These are phyloP conservation scores for Sarcophaga carnaria DNA, from an alignment of 2,888 invertebrate species.

Conservation along the genomic window DNA sequence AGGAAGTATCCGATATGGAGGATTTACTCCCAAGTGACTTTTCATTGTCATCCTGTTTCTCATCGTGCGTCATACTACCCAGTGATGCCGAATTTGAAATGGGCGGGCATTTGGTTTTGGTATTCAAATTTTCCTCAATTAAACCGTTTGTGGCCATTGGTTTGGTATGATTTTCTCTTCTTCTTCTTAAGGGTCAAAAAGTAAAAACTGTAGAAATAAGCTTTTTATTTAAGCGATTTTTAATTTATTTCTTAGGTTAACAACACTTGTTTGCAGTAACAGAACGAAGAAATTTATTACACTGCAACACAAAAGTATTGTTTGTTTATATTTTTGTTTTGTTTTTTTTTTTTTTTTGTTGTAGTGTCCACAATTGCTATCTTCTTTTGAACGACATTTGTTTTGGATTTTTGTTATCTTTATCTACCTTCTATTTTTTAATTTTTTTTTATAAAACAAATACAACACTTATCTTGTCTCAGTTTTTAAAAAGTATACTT, in stretches of 20 bases:
- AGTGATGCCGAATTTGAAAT: slow-evolving; percentile 58
- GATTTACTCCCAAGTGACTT: slow-evolving; percentile 65
- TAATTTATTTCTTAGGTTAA: neutral
- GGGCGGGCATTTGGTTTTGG: slow-evolving; percentile 53
- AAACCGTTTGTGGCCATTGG: slow-evolving; percentile 79
- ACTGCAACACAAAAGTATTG: slow-evolving; percentile 23
- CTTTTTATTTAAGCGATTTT: neutral
- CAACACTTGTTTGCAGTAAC: neutral
- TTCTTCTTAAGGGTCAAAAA: slow-evolving; percentile 1
- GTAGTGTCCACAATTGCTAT: slow-evolving; percentile 63
- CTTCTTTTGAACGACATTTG: slow-evolving; percentile 79
- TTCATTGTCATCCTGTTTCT: slow-evolving; percentile 70
- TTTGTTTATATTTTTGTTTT: slow-evolving; percentile 6
- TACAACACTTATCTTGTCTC: slow-evolving; percentile 13
- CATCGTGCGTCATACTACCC: slow-evolving; percentile 70
- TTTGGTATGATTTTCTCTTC: neutral
- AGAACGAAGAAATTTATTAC: slow-evolving; percentile 30
- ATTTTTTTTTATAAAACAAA: slow-evolving; percentile 23
- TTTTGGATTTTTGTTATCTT: slow-evolving; percentile 37
- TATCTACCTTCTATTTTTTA: slow-evolving; percentile 2
- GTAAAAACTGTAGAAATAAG: neutral
- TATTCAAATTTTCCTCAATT: slow-evolving; percentile 72
- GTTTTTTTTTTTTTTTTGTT: too few relatives aligned
- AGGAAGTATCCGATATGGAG: slow-evolving; percentile 66
- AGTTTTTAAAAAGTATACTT: slow-evolving; percentile 11